Evolutionary conservation across 2,888 invertebrate genomes (phyloP).

Genomic region (Aricia artaxerxes): DNA sequence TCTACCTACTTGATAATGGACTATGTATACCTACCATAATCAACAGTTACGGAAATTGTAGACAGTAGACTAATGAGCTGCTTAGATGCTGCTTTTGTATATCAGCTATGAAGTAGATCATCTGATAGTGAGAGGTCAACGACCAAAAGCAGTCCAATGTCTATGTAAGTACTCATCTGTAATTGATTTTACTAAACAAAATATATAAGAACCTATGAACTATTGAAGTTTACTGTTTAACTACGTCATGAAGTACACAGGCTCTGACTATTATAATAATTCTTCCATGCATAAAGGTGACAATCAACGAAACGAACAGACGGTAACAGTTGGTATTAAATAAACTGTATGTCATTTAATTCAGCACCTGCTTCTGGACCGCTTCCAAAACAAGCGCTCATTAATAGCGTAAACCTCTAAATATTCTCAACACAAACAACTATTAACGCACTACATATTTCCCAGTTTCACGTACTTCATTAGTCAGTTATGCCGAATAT

Average conservation of each 20-base stretch:
- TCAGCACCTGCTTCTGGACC: constrained; percentile 16
- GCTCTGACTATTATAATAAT: background rate
- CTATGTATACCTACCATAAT: background rate
- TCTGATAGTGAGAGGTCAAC: too few relatives aligned
- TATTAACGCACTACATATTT: constrained; percentile 17
- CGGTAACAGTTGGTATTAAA: constrained; percentile 10
- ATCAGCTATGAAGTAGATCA: too few relatives aligned
- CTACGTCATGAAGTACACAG: background rate
- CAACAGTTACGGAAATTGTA: background rate
- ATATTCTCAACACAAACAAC: constrained; percentile 21
- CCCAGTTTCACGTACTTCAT: constrained; percentile 14
- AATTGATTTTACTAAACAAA: background rate
- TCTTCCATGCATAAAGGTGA: background rate
- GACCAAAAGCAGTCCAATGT: background rate
- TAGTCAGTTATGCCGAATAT: constrained; percentile 19
- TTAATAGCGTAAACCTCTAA: constrained; percentile 17
- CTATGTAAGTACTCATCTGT: background rate
- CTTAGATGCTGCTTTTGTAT: too few relatives aligned
- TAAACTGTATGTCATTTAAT: constrained; percentile 1
- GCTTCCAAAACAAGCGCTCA: constrained; percentile 20
- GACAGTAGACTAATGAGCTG: too few relatives aligned
- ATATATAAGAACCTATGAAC: too few relatives aligned
- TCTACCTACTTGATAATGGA: background rate
- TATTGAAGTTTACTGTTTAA: background rate
- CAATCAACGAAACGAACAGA: background rate